Evolutionary conservation across 2,113 vertebrate species (phyloP).

Genomic region (Martes martes): DNA sequence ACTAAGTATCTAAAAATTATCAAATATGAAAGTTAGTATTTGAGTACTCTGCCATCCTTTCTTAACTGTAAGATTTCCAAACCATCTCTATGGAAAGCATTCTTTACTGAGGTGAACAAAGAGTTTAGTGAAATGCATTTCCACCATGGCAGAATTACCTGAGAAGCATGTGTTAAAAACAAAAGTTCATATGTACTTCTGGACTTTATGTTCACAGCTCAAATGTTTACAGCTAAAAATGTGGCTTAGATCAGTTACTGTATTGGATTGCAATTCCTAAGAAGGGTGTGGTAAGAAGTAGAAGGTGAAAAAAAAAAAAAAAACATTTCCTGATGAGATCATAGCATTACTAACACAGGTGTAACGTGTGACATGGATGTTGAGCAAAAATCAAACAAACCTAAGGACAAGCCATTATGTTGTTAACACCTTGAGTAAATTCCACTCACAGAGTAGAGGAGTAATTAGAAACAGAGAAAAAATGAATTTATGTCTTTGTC

Average conservation of each 20-base stretch:
- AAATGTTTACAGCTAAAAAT: slow-evolving; percentile 28
- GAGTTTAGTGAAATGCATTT: background rate
- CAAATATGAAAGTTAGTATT: background rate
- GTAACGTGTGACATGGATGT: slow-evolving; percentile 20
- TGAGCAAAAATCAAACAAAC: slow-evolving; percentile 49
- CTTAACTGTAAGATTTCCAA: background rate
- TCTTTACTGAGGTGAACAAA: background rate
- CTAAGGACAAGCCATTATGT: slow-evolving; percentile 40
- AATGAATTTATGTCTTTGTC: background rate
- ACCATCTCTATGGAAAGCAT: background rate
- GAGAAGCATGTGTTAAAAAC: background rate
- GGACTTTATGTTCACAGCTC: slow-evolving; percentile 48
- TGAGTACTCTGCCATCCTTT: background rate
- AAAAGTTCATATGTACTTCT: background rate
- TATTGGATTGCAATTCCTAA: slow-evolving; percentile 66
- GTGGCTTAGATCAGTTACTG: slow-evolving; percentile 52
- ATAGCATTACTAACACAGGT: slow-evolving; percentile 51
- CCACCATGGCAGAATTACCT: background rate
- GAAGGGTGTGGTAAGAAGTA: slow-evolving; percentile 64
- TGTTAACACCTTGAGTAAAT: slow-evolving; percentile 68
- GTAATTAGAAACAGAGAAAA: slow-evolving; percentile 52
- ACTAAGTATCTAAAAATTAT: background rate
- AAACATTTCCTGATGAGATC: slow-evolving; percentile 44
- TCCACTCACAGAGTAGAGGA: background rate
- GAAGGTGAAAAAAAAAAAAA: slow-evolving; percentile 44